Percentiles rank a stretch among this genome's conserved stretches.
These are phyloP conservation scores for Laupala kohalensis DNA, from an alignment of 1,140 invertebrate genomes.

Conservation along the genomic window DNA sequence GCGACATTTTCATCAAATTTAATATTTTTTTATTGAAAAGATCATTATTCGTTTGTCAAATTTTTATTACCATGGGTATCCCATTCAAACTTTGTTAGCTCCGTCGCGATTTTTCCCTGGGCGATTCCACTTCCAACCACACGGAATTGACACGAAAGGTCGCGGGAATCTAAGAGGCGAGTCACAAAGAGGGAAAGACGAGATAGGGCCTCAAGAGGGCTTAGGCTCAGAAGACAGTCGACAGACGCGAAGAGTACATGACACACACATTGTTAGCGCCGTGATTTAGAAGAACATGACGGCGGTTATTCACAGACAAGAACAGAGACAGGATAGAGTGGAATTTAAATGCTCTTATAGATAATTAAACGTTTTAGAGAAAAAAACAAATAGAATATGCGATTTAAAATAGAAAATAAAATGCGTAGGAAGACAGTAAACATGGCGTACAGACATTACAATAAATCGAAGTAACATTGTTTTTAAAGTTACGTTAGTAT, in stretches of 20 bases:
- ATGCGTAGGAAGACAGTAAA: constrained; percentile 3
- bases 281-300: not conserved
- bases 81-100: no score
- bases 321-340: not conserved
- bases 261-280: not conserved
- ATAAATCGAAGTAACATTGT: not conserved
- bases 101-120: no score
- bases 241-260: no score
- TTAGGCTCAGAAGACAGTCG: not conserved
- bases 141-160: no score
- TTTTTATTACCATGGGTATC: no score
- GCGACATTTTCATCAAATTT: no score
- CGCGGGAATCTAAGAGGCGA: no score
- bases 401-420: not conserved
- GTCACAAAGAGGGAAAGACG: not conserved
- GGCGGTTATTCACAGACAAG: not conserved
- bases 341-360: not conserved
- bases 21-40: no score
- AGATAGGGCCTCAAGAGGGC: not conserved
- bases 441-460: not conserved
- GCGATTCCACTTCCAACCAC: no score
- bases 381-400: not conserved
- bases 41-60: no score
- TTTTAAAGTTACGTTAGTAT: not conserved
- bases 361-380: not conserved